Base-by-base conservation (phyloP, 2,888 invertebrate species). In the Empis stercorea region DNA sequence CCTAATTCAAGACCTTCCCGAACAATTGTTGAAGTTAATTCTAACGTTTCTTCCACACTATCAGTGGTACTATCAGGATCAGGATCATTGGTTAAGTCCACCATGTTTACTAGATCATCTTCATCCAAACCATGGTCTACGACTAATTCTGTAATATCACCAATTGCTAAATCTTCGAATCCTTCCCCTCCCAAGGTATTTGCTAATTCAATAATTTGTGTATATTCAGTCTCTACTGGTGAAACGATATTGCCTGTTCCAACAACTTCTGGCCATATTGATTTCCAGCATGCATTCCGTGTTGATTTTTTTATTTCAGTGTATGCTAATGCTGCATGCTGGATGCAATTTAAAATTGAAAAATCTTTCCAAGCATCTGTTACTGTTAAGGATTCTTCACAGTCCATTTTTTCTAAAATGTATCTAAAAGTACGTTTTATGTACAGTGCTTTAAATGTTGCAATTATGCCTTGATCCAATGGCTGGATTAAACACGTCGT, bases 401-500 rank as follows among this genome's bases (percentile, higher is more conserved):
- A 20, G 20, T 20, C 20, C 20, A 20, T 20, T 20, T 20, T 20
- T 20, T 20, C 20, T 20, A 20, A 20, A 20, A 20, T 20, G 20
- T 20, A 20, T 20, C 5, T 3, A 20, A 20, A 20, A 20, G 20
- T 20, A 4, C 20, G 3, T 20, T 20, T 20, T 4, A 20, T 20
- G 20, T 32, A 32, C 4, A 13, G 13, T 32, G 15, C 10, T 45
- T 56, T 57, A 48, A 57, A 57, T 44, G 51, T 54, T 51, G 52
- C 45, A 47, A 56, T 57, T 40, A 57, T 54, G 43, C 55, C 55
- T 48, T 59, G 55, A 51, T 57, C 53, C 43, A 58, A 15, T 15
- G 37, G 37, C 16, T 38, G 37, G 15, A 38, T 38, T 16, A 38
- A 16, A 16, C 16, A 15, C 4, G 37, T 16, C 4, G 37, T 38